Conservation (phyloP, 2,888 invertebrate genomes). For the Agonopterix subpropinquella region DNA sequence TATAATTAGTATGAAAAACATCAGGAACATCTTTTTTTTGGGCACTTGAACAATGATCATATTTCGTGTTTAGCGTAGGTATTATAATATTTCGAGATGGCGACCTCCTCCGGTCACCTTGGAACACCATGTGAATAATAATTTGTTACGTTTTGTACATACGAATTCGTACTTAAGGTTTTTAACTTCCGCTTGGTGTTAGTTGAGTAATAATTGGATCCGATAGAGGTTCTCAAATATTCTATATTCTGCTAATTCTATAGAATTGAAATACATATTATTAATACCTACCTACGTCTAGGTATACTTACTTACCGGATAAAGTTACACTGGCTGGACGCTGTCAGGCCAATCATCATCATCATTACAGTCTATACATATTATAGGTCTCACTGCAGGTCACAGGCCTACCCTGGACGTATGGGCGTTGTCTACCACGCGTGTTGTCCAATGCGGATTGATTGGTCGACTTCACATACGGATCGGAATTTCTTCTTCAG, state of each 20-base stretch:
- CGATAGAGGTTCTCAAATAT: neutral
- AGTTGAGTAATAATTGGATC: neutral
- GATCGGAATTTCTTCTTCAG: no score
- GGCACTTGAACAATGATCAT: neutral
- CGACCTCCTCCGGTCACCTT: slow-evolving; percentile 20
- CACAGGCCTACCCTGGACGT: no score
- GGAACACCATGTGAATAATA: slow-evolving; percentile 18
- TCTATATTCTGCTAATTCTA: neutral
- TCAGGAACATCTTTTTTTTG: neutral
- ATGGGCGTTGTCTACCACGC: no score
- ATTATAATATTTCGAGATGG: slow-evolving; percentile 3
- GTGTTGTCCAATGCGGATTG: no score
- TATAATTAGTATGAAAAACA: no score
- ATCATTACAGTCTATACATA: no score
- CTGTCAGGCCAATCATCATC: no score
- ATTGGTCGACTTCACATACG: no score
- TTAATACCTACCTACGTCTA: neutral
- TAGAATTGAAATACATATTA: neutral
- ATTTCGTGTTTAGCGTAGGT: slow-evolving; percentile 1
- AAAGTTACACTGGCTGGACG: no score
- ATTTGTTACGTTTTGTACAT: slow-evolving; percentile 14
- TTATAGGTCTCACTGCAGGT: no score
- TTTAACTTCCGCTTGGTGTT: slow-evolving; percentile 2
- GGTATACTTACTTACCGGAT: neutral
- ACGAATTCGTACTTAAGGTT: slow-evolving; percentile 8